Conservation (phyloP, 2,113 vertebrate species). For the Henicopernis longicauda region DNA sequence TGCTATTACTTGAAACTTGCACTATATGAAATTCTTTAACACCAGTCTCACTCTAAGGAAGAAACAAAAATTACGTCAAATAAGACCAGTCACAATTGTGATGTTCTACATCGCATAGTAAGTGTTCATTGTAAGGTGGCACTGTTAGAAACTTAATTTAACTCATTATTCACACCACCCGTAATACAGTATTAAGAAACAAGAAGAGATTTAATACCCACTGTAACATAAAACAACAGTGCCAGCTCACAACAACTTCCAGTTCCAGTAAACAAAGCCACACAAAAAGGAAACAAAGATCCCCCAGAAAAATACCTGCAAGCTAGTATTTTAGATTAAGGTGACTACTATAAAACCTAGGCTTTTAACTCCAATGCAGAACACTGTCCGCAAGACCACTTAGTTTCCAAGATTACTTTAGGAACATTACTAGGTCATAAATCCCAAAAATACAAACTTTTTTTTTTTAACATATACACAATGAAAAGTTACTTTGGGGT, state of each 20-base stretch:
- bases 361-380: background rate
- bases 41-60: slow-evolving; percentile 86
- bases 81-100: background rate
- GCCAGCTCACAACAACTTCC: background rate
- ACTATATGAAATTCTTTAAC: slow-evolving; percentile 94
- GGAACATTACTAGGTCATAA: background rate
- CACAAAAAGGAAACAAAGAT: background rate
- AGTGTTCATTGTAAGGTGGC: background rate
- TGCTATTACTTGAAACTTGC: slow-evolving; percentile 94
- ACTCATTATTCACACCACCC: background rate
- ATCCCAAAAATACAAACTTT: background rate
- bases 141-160: background rate
- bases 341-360: background rate
- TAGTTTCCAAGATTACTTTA: background rate
- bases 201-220: background rate
- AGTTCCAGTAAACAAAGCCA: background rate
- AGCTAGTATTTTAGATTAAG: background rate
- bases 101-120: background rate
- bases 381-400: background rate
- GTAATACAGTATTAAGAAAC: background rate
- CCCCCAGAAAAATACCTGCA: background rate
- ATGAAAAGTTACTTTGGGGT: background rate
- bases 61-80: background rate
- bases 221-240: background rate
- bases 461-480: background rate